Percentiles rank a stretch among this genome's conserved stretches.
These are phyloP conservation scores for Leptinotarsa rubiginosa DNA, from an alignment of 2,888 invertebrate species.

Conservation along the genomic window DNA sequence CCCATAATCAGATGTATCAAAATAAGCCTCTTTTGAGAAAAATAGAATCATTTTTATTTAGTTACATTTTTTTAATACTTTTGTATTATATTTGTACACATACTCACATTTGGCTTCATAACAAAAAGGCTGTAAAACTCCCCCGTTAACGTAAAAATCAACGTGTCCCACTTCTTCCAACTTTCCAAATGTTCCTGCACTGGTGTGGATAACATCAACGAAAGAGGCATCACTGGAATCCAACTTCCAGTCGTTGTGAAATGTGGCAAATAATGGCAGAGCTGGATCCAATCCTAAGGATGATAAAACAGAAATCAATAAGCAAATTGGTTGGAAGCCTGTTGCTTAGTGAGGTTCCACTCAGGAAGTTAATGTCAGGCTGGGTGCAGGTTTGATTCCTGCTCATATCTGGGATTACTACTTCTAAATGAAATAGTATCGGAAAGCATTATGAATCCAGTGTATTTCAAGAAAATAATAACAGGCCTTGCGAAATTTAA, in stretches of 20 bases:
- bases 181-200: slow-evolving; percentile 75
- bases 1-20: too few relatives aligned
- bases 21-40: too few relatives aligned
- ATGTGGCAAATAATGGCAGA: slow-evolving; percentile 71
- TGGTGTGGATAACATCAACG: slow-evolving; percentile 92
- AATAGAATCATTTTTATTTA: too few relatives aligned
- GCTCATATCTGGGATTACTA: too few relatives aligned
- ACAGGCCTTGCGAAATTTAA: too few relatives aligned
- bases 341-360: too few relatives aligned
- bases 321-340: not conserved
- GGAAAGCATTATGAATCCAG: too few relatives aligned
- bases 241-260: slow-evolving; percentile 70
- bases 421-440: too few relatives aligned
- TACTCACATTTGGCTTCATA: slow-evolving; percentile 53
- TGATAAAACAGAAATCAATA: not conserved
- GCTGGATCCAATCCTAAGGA: slow-evolving; percentile 73
- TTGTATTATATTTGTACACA: not conserved
- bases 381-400: too few relatives aligned
- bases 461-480: too few relatives aligned
- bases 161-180: slow-evolving; percentile 71
- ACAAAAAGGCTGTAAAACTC: slow-evolving; percentile 62
- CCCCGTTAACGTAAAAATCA: slow-evolving; percentile 76
- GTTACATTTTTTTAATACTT: not conserved
- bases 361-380: too few relatives aligned
- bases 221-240: slow-evolving; percentile 85